phyloP scores from a whole-genome alignment of 2,113 vertebrate genomes.

The Zapornia atra region DNA sequence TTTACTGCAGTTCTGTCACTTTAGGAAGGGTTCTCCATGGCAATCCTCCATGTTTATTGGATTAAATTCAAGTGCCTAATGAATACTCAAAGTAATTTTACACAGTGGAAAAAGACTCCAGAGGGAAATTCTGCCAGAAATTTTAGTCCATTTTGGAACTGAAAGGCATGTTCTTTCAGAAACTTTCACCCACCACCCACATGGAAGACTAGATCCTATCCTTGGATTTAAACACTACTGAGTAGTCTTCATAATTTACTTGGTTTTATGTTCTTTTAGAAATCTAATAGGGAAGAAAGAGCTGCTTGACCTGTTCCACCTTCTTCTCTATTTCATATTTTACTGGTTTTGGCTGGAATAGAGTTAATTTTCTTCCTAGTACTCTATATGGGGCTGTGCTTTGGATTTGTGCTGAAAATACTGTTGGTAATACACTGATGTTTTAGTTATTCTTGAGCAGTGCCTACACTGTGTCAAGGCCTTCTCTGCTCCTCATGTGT shows the following conservation, averaged over 20 bases:
- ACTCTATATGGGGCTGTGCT: not conserved
- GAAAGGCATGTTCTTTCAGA: not conserved
- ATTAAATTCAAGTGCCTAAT: not conserved
- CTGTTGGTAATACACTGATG: not conserved
- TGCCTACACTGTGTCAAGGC: not conserved
- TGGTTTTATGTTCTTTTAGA: not conserved
- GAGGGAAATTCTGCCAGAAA: not conserved
- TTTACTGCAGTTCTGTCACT: too few species aligned
- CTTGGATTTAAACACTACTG: not conserved
- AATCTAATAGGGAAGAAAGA: not conserved
- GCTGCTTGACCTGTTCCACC: not conserved
- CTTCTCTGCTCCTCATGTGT: not conserved
- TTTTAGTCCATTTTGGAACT: not conserved
- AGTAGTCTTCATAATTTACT: not conserved
- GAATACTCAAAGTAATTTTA: not conserved
- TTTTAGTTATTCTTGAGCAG: not conserved
- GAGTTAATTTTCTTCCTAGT: not conserved
- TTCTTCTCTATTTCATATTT: not conserved
- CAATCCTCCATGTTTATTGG: too few species aligned
- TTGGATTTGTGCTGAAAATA: not conserved
- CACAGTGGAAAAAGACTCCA: not conserved
- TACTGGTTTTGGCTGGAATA: not conserved
- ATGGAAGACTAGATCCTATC: not conserved
- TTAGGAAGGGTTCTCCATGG: too few species aligned
- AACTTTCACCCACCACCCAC: not conserved